Base-by-base conservation (phyloP, 2,797 vertebrate genomes). In the Okamejei kenojei region DNA sequence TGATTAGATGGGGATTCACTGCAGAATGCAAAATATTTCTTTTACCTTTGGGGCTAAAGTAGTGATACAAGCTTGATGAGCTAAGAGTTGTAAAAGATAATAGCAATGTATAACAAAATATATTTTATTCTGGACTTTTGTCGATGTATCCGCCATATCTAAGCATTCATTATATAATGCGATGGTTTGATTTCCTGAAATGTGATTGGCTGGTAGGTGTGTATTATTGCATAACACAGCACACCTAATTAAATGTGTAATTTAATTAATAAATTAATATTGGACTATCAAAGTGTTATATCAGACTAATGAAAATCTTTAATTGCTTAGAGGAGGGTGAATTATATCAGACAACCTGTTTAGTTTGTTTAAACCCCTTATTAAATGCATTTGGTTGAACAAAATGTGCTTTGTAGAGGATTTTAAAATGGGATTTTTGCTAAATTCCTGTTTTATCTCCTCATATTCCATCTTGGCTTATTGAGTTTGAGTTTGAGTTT, bases 221-320 rank as follows among this genome's bases (percentile, higher is more conserved):
- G 90, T 76, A 76, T 92, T 92, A 92, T 76, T 92, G 90, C 90
- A 92, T 92, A 76, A 92, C 90, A 92, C 38, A 73, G 38, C 90
- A 92, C 90, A 92, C 90, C 90, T 92, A 76, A 92, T 92, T 92
- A 92, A 92, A 54, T 92, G 76, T 92, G 90, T 92, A 92, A 92
- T 92, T 92, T 92, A 92, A 92, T 92, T 92, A 92, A 92, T 92
- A 92, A 92, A 92, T 92, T 92, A 92, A 92, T 92, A 92, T 92
- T 92, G 90, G 90, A 92, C 90, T 38, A 92, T 92, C 90, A 74
- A 90, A 92, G 71, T 92, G 76, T 91, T 71, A 91, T 76, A 92
- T 92, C 90, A 92, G 90, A 92, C 38, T 74, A 76, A 92, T 92
- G 90, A 73, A 92, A 76, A 92, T 92, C 38, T 76, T 92, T 92